Evolutionary conservation across 2,888 invertebrate species (phyloP).

Genomic region (Thelaira solivaga): DNA sequence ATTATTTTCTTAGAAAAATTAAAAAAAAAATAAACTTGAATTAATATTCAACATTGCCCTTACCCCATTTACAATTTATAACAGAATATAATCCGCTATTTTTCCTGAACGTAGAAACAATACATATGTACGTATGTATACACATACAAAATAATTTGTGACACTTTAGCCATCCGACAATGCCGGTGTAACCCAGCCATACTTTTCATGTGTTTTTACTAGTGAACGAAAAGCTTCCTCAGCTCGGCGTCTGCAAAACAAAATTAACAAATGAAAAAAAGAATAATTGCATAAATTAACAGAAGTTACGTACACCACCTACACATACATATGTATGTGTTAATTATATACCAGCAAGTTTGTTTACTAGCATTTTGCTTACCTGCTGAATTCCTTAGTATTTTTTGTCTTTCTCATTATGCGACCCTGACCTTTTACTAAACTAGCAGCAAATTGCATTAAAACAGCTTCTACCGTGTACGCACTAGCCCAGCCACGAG

Average conservation of each 20-base stretch:
- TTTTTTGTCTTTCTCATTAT: constrained; percentile 87
- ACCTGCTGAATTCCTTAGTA: constrained; percentile 85
- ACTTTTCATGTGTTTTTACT: constrained; percentile 93
- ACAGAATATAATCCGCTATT: neutral
- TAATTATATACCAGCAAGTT: too few relatives aligned
- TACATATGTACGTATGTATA: neutral
- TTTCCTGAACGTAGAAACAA: constrained; percentile 5
- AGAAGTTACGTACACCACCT: too few relatives aligned
- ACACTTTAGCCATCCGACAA: constrained; percentile 86
- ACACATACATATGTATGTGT: too few relatives aligned
- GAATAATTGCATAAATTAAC: neutral
- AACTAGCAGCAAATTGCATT: constrained; percentile 92
- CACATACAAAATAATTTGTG: constrained; percentile 1
- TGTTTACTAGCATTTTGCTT: constrained; percentile 28
- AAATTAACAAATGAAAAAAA: neutral
- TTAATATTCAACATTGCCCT: too few relatives aligned
- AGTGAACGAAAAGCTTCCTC: constrained; percentile 92
- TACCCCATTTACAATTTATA: too few relatives aligned
- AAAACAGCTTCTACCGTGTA: constrained; percentile 92
- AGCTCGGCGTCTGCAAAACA: constrained; percentile 81
- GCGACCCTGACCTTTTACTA: constrained; percentile 91
- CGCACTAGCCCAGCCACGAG: constrained; percentile 91
- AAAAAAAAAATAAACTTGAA: too few relatives aligned
- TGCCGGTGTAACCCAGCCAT: constrained; percentile 93
- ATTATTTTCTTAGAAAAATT: too few relatives aligned